Percentiles rank a stretch among this genome's conserved stretches.
phyloP scores from a whole-genome alignment of 2,113 vertebrate genomes.

The Sprattus sprattus region DNA sequence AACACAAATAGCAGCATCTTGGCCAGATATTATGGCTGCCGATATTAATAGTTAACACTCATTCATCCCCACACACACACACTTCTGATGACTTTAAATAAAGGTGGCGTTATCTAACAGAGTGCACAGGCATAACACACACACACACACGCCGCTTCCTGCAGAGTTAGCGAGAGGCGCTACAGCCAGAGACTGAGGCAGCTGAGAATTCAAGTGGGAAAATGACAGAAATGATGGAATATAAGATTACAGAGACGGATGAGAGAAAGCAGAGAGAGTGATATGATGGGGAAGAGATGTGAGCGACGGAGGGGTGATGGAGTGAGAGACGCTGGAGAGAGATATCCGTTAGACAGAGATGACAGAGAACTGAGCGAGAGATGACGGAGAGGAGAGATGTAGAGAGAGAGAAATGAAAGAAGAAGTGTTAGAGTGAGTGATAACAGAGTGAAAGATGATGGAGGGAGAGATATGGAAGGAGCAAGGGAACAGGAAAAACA shows the following conservation, averaged over 20 bases:
- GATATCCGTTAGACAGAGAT: not conserved
- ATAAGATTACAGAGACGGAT: not conserved
- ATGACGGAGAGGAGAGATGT: not conserved
- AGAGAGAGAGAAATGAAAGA: not conserved
- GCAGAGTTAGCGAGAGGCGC: not conserved
- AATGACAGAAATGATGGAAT: not conserved
- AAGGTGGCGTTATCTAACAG: not conserved
- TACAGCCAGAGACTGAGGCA: not conserved
- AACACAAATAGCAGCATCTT: too few relatives aligned
- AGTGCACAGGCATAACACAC: not conserved
- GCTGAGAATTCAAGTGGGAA: not conserved
- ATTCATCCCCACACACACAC: too few relatives aligned
- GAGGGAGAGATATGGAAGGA: not conserved
- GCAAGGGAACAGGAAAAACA: not conserved
- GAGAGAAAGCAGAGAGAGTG: not conserved
- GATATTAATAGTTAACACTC: too few relatives aligned
- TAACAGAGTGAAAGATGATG: not conserved
- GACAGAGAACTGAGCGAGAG: not conserved
- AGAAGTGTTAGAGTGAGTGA: too few relatives aligned
- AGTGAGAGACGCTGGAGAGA: not conserved
- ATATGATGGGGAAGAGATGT: not conserved
- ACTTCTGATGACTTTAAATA: not conserved
- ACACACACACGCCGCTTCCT: not conserved
- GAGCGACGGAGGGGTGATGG: not conserved
- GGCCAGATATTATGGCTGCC: too few relatives aligned